Base-by-base conservation (phyloP, 2,888 invertebrate genomes). In the Hoplodrina ambigua region DNA sequence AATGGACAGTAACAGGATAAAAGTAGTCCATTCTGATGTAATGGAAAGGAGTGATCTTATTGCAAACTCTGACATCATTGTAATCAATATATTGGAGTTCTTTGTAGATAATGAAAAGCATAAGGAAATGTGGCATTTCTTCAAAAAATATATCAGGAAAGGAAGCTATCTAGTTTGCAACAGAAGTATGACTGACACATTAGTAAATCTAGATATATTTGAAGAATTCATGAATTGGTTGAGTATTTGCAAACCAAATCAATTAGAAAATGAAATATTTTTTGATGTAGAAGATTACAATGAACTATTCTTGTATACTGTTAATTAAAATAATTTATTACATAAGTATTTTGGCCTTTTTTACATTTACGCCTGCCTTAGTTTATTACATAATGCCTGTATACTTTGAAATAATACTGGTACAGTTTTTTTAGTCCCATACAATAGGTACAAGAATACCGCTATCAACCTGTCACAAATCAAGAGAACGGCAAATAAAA, bases 61-160 rank as follows among this genome's bases (percentile, higher is more conserved):
- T 20, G 84, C 92, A 69, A 88, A 90, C 69, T 96, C 97, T 17
- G 96, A 97, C 89, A 92, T 97, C 63, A 90, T 97, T 37, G 91
- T 97, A 67, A 97, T 97, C 82, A 98, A 97, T 91, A 96, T 97
- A 3, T 96, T 97, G 86, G 97, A 97, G 85, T 97, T 97, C 88
- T 97, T 97, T 92, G 92, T 97, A 71, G 91, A 96, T 54, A 87
- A 91, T 66, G 95, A 96, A 46, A 95, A 96, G 68, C 97, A 97
- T 86, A 96, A 91, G 74, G 88, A 96, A 80, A 96, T 97, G 79
- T 97, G 97, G 97, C 88, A 92, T 72, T 97, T 96, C 86, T 92
- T 97, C 11, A 95, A 94, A 73, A 91, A 94, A 67, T 89, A 95
- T 80, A 88, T 97, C 0, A 96, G 94, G 83, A 96, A 95, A 81